phyloP scores from a whole-genome alignment of 2,797 vertebrate genomes.

The Hapalemur alaotrensis region DNA sequence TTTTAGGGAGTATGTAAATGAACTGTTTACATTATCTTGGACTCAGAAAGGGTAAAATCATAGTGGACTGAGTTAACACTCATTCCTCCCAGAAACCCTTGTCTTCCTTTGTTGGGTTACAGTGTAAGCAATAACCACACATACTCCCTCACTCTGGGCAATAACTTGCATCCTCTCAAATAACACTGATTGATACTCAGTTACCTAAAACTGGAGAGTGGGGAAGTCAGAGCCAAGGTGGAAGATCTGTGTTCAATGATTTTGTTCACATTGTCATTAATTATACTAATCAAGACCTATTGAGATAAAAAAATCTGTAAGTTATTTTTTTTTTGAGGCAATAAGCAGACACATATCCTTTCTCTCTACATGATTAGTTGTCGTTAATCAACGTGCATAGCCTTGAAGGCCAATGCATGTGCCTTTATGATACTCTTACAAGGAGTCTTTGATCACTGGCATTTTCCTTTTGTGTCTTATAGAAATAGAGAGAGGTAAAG shows the following conservation, averaged over 20 bases:
- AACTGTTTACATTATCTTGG: not conserved
- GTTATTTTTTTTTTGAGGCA: not conserved
- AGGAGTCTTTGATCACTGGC: not conserved
- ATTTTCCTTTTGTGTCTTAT: conserved; percentile 42
- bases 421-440: not conserved
- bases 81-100: not conserved
- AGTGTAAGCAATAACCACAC: not conserved
- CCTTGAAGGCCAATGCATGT: not conserved
- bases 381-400: not conserved
- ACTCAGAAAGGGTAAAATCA: not conserved
- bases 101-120: not conserved
- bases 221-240: not conserved
- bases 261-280: not conserved
- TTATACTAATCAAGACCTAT: conserved; percentile 40
- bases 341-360: not conserved
- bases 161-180: not conserved
- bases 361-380: not conserved
- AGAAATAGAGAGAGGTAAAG: conserved; percentile 1
- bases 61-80: not conserved
- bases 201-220: not conserved
- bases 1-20: not conserved
- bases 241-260: not conserved
- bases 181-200: not conserved
- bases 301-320: not conserved
- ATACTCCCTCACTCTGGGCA: not conserved